Base-by-base conservation (phyloP, 2,888 invertebrate genomes). In the Pandemis cinnamomeana region DNA sequence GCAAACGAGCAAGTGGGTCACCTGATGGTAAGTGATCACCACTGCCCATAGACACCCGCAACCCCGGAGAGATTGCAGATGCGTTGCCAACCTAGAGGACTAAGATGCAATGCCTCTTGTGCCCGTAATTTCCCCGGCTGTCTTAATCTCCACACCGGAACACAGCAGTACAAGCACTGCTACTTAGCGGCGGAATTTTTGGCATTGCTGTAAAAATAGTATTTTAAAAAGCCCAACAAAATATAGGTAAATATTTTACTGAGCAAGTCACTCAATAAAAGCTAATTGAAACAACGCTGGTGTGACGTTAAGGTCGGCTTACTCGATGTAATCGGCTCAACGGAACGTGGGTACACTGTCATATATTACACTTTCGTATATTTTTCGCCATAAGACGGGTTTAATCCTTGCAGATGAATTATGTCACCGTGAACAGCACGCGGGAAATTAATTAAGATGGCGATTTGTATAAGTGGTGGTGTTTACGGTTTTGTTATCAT, bases 301-400 rank as follows among this genome's bases (percentile, higher is more conserved):
- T 84, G 79, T 83, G 82, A 83, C 82, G 81, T 77, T 77, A 77
- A 77, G 82, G 83, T 80, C 76, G 83, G 89, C 87, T 89, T 88
- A 89, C 88, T 86, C 77, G 80, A 80, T 80, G 86, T 89, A 89
- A 89, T 88, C 89, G 85, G 87, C 88, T 89, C 88, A 86, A 84
- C 81, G 81, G 83, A 87, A 88, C 83, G 82, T 81, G 68, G 75
- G 67, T 69, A 53, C 75, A 68, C 75, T 75, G 78, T 77, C 76
- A 75, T 79, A 79, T 77, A 77, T 76, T 77, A 53, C 5, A 53
- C 53, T 53, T 53, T 15, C 53, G 7, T 53, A n/a, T 53, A 76
- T 75, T 75, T 42, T 64, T 61, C 64, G 44, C 20, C 44, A 62
- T 71, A 74, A 71, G 67, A 69, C 66, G 77, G 79, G 75, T 76